Base-by-base conservation (phyloP, 2,113 vertebrate species). In the Abramis brama region DNA sequence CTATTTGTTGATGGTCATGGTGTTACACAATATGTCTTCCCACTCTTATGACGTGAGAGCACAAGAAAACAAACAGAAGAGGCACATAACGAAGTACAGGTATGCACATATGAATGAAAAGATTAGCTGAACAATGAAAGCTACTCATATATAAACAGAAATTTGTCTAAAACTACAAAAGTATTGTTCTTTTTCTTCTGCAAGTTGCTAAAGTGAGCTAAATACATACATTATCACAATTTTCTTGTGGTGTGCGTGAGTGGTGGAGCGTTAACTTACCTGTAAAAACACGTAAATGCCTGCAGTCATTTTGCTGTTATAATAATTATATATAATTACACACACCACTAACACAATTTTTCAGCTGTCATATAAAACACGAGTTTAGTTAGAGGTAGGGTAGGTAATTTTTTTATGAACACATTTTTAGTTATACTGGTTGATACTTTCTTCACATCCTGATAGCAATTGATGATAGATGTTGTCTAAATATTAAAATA, bases 21-120 rank as follows among this genome's bases (percentile, higher is more conserved):
- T 52, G 73, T 78, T 76, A 77, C 60, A 52, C 59, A 85, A 64
- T n/a, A 66, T 47, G 43, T 55, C 74, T 68, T 85, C 17, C 43
- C 60, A 68, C 21, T 55, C 7, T 17, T 33, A 25, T 78, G 43
- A 66, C 19, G 7, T 25, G 8, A 59, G 55, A 74, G 52, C 23
- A 30, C 3, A 27, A 47, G 27, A 66, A 77, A 36, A 77, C 17
- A 52, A 85, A 85, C 6, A 47, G 27, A 2, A 62, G 17, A 73
- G 33, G 23, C 30, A 17, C 47, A 47, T 13, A 33, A 50, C 19
- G 5, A 43, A 43, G 68, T 11, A 19, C 11, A 19, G 15, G 21
- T 66, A 6, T 47, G n/a, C 11, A 0, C 3, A 6, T 21, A 15
- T 74, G 12, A 75, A 25, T 75, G n/a, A 15, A 17, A 7, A 4